These are phyloP conservation scores for Latrodectus hesperus DNA, from an alignment of 2,888 invertebrate species.

Conservation along the genomic window DNA sequence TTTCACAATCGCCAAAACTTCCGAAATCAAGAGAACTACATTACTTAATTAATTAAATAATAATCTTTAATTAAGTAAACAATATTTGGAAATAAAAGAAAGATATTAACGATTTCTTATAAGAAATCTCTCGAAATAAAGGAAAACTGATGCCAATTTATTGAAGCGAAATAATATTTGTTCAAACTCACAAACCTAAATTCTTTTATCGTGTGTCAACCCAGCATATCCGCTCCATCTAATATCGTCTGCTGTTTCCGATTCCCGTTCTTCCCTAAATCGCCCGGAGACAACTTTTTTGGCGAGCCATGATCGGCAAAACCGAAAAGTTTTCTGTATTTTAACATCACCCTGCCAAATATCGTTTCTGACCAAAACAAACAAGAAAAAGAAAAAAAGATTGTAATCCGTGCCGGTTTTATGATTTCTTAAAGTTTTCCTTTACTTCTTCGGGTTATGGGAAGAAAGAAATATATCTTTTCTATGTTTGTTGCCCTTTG, in stretches of 20 bases:
- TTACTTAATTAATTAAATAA: too few relatives aligned
- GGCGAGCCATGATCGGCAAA: neutral
- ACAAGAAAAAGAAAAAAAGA: constrained; percentile 22
- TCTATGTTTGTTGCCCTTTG: neutral
- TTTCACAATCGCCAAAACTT: too few relatives aligned
- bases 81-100: too few relatives aligned
- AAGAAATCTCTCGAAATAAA: neutral
- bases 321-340: neutral
- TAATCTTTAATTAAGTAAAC: too few relatives aligned
- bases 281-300: constrained; percentile 5
- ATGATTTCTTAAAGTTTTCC: constrained; percentile 38
- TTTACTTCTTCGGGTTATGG: constrained; percentile 11
- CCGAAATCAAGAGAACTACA: too few relatives aligned
- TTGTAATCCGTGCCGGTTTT: constrained; percentile 49
- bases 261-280: neutral
- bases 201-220: constrained; percentile 2
- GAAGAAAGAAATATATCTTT: too few relatives aligned
- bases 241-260: constrained; percentile 3
- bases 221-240: constrained; percentile 1
- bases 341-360: constrained; percentile 17
- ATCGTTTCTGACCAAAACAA: constrained; percentile 15
- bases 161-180: constrained; percentile 1
- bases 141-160: neutral
- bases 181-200: neutral
- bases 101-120: too few relatives aligned